Base-by-base conservation (phyloP, 2,797 vertebrate species). In the Adelosebastes latens region DNA sequence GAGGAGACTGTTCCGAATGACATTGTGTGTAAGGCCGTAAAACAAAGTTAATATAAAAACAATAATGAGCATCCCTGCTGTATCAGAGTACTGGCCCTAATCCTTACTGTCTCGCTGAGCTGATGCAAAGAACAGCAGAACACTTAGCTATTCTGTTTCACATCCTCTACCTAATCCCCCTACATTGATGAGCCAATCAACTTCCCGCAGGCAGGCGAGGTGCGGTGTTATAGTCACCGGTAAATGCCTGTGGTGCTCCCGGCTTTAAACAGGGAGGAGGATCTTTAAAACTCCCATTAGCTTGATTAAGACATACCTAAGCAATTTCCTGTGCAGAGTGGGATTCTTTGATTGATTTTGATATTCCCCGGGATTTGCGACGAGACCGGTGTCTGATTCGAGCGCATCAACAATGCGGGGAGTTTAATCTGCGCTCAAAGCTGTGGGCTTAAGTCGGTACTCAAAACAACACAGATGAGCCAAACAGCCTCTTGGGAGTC, bases 121-220 rank as follows among this genome's bases (percentile, higher is more conserved):
- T 32, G 80, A 86, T 65, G 72, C 71, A 58, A 64, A 83, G 77
- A 77, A 36, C 1, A 80, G 81, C 77, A 74, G 49, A 89, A 83
- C 82, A 72, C 82, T 83, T 70, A 72, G 75, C 77, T 52, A 72
- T 87, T 85, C 82, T 77, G 65, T 75, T 82, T 87, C 87, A 84
- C 88, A 86, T 88, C 89, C 90, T 82, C 82, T n/a, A 59, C 39
- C 81, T 92, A 89, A 89, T 91, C 91, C 90, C 67, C 67, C 82
- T 1, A 11, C 87, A 84, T 69, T 87, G 90, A 91, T 87, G 89
- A 93, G 88, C 85, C 90, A 93, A 94, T 93, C 92, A 93, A 67
- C 91, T 87, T 90, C 92, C 90, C 79, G 77, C 89, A 68, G 86
- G 77, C 87, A 68, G 80, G 56, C 4, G 68, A 73, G 85, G 73